Conservation (phyloP, 1,140 invertebrate species). For the Pararge aegeria region DNA sequence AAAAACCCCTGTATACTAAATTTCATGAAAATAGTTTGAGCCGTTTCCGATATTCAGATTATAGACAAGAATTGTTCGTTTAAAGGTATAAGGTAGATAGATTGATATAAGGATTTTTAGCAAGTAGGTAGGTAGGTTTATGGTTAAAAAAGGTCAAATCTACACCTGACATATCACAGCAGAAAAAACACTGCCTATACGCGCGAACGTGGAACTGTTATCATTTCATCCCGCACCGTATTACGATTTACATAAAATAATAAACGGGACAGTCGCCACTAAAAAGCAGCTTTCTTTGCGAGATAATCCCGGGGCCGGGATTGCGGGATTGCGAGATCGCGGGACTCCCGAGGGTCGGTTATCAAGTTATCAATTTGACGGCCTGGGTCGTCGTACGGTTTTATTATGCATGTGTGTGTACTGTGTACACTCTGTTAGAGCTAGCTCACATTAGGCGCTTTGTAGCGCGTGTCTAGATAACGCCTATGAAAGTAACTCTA, state of each 20-base stretch:
- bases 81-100: no score
- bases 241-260: constrained; percentile 70
- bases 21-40: no score
- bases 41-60: no score
- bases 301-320: constrained; percentile 48
- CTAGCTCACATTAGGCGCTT: no score
- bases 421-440: no score
- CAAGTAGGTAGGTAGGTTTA: no score
- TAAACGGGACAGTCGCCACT: constrained; percentile 49
- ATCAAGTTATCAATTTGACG: constrained; percentile 66
- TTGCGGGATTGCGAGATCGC: constrained; percentile 35
- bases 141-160: constrained; percentile 14
- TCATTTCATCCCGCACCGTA: constrained; percentile 51
- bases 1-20: no score
- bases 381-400: constrained; percentile 15
- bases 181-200: constrained; percentile 21
- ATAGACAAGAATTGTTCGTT: no score
- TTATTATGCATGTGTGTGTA: constrained; percentile 4
- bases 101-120: no score
- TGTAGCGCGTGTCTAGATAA: no score
- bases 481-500: no score
- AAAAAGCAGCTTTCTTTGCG: constrained; percentile 49
- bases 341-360: constrained; percentile 42
- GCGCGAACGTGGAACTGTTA: constrained; percentile 42
- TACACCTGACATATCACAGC: constrained; percentile 19